Evolutionary conservation across 2,888 invertebrate genomes (phyloP), one percentile per base, ranked within the genome.

Genomic region (Hoplodrina blanda): DNA sequence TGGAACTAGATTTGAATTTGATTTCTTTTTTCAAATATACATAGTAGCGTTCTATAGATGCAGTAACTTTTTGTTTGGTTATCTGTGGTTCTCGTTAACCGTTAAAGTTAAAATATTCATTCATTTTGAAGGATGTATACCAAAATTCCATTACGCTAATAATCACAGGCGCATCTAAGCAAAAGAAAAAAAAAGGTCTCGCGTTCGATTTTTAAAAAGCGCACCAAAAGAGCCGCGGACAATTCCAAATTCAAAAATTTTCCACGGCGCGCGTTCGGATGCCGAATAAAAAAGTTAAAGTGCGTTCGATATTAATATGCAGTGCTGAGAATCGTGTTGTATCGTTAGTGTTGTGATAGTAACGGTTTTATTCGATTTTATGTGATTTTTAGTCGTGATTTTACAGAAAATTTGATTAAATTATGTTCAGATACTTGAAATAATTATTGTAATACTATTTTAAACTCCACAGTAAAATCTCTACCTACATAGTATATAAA

Each of bases 191-290:
- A 74, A 56, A 54, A 30, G 33, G 55, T 13, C 67, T 57, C 53
- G 65, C 60, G 74, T 76, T 76, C 83, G 77, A 82, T 76, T 84
- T 85, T 81, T 80, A 78, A 79, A 84, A 84, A 85, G 78, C 73
- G 55, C 81, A 81, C 82, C 79, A 85, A 84, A 85, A 82, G 82
- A 81, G 82, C 86, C 86, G 86, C 85, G 72, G 76, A 81, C 82
- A 76, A 81, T 86, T 88, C 85, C 71, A 85, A 87, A 88, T 87
- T 89, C 83, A 80, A 84, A 85, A 86, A 85, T 83, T 88, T 82
- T 85, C 72, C 86, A 86, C 84, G 87, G 81, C 70, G 73, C 81
- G 76, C 83, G 80, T 84, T 83, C 75, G 70, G 60, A 73, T 80
- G 77, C 80, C 74, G 76, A 77, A 81, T 81, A 81, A 82, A 83